A percentile compares a stretch with the other conserved stretches of the same genome.
Evolutionary conservation across 2,888 invertebrate species (phyloP).

Genomic region (Spatulosminthurus flaviceps): DNA sequence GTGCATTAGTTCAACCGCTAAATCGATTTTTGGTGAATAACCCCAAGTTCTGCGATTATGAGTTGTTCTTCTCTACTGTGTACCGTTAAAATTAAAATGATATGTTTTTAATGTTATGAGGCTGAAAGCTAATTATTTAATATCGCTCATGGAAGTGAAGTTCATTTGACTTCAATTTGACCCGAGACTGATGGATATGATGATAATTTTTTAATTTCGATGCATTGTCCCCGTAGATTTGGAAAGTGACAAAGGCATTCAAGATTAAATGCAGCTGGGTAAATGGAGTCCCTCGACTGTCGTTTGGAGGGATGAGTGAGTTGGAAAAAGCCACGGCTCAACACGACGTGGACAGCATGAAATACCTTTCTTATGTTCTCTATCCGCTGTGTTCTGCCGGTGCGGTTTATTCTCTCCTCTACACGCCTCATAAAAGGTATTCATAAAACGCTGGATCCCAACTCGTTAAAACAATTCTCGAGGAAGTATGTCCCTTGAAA

Average conservation of each 20-base stretch:
- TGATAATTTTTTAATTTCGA: slow-evolving; percentile 15
- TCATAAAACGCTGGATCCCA: slow-evolving; percentile 31
- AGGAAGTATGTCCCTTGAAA: slow-evolving; percentile 21
- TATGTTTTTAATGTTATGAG: too few species aligned
- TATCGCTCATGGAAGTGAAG: background rate
- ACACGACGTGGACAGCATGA: slow-evolving; percentile 93
- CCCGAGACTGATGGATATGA: background rate
- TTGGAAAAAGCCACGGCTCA: slow-evolving; percentile 83
- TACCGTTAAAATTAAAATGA: too few species aligned
- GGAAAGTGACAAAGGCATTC: slow-evolving; percentile 94
- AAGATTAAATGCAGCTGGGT: slow-evolving; percentile 74
- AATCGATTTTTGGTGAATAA: too few species aligned
- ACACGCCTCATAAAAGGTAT: slow-evolving; percentile 92
- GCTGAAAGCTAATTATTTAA: background rate
- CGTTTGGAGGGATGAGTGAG: slow-evolving; percentile 67
- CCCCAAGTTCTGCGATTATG: too few species aligned
- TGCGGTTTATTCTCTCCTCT: slow-evolving; percentile 90
- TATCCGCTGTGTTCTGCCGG: slow-evolving; percentile 89
- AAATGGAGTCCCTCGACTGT: slow-evolving; percentile 64
- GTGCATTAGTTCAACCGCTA: too few species aligned
- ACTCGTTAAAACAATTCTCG: slow-evolving; percentile 35
- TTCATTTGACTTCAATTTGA: background rate
- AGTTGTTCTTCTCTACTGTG: too few species aligned
- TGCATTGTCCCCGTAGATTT: slow-evolving; percentile 73
- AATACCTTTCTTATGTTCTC: slow-evolving; percentile 85